A percentile compares a stretch with the other conserved stretches of the same genome.
These are phyloP conservation scores for Zosterops pallidus DNA, from an alignment of 2,113 vertebrate genomes.

Conservation along the genomic window DNA sequence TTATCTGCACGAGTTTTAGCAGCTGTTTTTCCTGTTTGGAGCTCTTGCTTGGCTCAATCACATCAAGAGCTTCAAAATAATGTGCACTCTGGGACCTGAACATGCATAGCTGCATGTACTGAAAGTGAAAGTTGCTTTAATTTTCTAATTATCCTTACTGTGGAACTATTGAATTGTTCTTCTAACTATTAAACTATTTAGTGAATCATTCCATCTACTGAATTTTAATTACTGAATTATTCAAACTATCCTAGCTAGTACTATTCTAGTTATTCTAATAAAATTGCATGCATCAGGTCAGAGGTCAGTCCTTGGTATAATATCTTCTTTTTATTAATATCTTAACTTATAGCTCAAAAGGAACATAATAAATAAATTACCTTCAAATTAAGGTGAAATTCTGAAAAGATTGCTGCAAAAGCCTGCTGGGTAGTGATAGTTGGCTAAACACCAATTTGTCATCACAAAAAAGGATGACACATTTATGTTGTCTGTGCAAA, in stretches of 20 bases:
- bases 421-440: background rate
- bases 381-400: background rate
- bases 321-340: background rate
- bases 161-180: background rate
- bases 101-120: background rate
- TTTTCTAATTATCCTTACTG: background rate
- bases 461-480: background rate
- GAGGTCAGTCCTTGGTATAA: background rate
- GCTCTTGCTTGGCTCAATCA: background rate
- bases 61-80: background rate
- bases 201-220: background rate
- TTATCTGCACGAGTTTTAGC: background rate
- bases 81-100: too few species aligned
- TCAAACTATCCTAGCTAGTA: background rate
- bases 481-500: background rate
- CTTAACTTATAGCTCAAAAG: background rate
- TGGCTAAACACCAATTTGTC: background rate
- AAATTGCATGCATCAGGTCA: background rate
- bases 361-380: background rate
- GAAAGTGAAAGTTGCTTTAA: background rate
- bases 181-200: background rate
- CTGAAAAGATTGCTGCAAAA: background rate
- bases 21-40: background rate
- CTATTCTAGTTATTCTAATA: background rate
- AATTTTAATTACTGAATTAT: background rate